These are phyloP conservation scores for Pachyuromys duprasi DNA, from an alignment of 2,797 vertebrate species.

Conservation along the genomic window DNA sequence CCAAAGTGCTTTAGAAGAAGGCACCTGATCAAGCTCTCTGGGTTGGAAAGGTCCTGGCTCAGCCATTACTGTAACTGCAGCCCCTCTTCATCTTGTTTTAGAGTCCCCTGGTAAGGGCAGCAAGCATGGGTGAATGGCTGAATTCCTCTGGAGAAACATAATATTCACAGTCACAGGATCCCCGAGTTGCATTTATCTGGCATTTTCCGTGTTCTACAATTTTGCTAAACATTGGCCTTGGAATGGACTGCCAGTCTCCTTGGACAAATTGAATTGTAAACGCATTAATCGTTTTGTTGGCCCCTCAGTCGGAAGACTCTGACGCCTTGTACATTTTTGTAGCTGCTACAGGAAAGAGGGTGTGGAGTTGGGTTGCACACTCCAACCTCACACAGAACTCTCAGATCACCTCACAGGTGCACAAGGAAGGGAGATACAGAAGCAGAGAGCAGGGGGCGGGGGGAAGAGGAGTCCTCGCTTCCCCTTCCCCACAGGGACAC, in stretches of 20 bases:
- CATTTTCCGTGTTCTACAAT: slow-evolving; percentile 7
- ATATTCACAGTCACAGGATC: neutral
- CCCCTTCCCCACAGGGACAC: neutral
- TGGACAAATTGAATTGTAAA: neutral
- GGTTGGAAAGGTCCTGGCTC: neutral
- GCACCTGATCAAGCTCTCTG: neutral
- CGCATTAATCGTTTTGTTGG: neutral
- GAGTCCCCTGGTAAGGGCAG: neutral
- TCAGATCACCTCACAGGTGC: neutral
- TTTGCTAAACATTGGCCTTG: slow-evolving; percentile 28
- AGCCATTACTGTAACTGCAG: neutral
- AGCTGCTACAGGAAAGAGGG: neutral
- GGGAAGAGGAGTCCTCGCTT: neutral
- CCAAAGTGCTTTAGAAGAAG: neutral
- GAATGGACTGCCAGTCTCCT: neutral
- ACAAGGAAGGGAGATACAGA: neutral
- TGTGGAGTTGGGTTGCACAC: neutral
- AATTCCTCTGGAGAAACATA: neutral
- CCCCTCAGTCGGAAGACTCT: neutral
- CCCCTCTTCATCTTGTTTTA: neutral
- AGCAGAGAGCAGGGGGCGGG: neutral
- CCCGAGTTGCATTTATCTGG: slow-evolving; percentile 29
- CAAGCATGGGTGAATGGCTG: neutral
- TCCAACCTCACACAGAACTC: neutral
- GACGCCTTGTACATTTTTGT: neutral